Conservation (phyloP, 2,113 vertebrate genomes). For the Ophthalmolycus amberensis region DNA sequence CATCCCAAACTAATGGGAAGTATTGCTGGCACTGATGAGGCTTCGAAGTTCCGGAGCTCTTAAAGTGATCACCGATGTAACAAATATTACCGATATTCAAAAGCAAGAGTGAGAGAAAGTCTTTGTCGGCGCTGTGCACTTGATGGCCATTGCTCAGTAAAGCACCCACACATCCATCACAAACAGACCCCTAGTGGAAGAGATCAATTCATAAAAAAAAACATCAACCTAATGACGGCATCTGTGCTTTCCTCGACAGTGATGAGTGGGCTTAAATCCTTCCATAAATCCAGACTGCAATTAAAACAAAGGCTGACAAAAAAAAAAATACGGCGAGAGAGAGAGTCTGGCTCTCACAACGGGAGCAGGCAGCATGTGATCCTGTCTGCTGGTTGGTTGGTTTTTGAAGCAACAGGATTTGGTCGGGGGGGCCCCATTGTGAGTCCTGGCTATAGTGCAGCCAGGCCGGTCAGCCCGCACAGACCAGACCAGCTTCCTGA, state of each 20-base stretch:
- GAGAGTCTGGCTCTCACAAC: conserved; percentile 71
- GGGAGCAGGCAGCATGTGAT: conserved; percentile 77
- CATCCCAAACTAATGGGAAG: not conserved
- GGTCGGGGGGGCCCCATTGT: conserved; percentile 71
- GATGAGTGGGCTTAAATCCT: conserved; percentile 66
- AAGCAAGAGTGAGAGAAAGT: not conserved
- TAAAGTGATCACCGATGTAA: not conserved
- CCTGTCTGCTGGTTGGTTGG: conserved; percentile 75
- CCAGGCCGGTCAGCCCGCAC: conserved; percentile 51
- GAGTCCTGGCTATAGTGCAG: conserved; percentile 55
- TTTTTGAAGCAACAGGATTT: conserved; percentile 80
- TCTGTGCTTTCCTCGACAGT: conserved; percentile 68
- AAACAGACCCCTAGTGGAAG: conserved; percentile 19
- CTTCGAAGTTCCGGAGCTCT: not conserved
- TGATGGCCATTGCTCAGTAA: conserved; percentile 17
- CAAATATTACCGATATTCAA: not conserved
- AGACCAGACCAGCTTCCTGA: conserved; percentile 65
- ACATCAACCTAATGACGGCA: conserved; percentile 61
- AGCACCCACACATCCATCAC: conserved; percentile 39
- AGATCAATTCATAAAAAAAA: conserved; percentile 45
- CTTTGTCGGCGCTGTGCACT: conserved; percentile 10
- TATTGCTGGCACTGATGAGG: not conserved
- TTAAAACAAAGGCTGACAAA: conserved; percentile 76
- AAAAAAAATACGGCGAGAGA: conserved; percentile 38
- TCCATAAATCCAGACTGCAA: conserved; percentile 77